Base-by-base conservation (phyloP, 1,140 invertebrate species). In the Mercenaria mercenaria region DNA sequence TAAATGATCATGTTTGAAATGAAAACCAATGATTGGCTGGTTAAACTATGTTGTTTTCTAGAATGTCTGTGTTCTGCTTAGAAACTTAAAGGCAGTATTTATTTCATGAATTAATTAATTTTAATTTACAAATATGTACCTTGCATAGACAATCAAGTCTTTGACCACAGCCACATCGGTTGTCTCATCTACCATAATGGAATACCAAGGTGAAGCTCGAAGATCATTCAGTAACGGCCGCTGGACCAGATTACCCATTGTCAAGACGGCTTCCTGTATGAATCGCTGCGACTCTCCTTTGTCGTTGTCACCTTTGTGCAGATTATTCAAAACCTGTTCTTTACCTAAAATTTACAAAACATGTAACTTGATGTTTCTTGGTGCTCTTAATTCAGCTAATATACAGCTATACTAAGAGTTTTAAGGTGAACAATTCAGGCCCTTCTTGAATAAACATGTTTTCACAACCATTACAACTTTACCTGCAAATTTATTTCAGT, bases 241-340 rank as follows among this genome's bases (percentile, higher is more conserved):
- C 29, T 34, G 52, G 20, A 86, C 41, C 18, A 74, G 10, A 29
- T 39, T 39, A 29, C 69, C 20, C 69, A 41, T 74, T 23, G 37
- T 37, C 11, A 41, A 26, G 13, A 74, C 52, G 29, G 41, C 37
- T 39, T 34, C 43, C 15, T 47, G 6, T 6, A 47, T 47, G 6
- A 15, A 47, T 47, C 69, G 13, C 69, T 74, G 64, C 20, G 64
- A 69, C 37, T 69, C 64, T 34, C 64, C 64, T 32, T 69, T 69
- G 64, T n/a, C 29, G 64, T 69, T 69, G 18, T 69, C 29, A 69
- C 64, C 64, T 26, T 69, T 18, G 64, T 69, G 29, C 29, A 69
- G 29, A 37, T 69, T 69, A 32, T 29, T 37, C 64, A 69, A 26
- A 37, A 69, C 32, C 26, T 69, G 64, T 29, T 34, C 18, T 18